A percentile compares a stretch with the other conserved stretches of the same genome.
These are phyloP conservation scores for Drosophila austrosaltans DNA, from an alignment of 2,888 invertebrate genomes.

Conservation along the genomic window DNA sequence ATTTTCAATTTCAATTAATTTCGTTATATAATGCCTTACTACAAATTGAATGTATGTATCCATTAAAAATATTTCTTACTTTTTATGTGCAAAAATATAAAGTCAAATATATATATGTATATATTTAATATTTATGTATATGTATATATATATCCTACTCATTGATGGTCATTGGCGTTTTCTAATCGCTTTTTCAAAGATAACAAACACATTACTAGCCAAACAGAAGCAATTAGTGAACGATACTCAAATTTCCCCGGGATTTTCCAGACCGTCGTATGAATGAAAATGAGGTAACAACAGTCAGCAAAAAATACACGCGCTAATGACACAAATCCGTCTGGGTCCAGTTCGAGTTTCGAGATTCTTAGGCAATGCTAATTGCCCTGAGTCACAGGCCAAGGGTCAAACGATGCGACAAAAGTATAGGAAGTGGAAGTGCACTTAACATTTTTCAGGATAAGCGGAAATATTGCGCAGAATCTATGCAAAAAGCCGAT, in stretches of 20 bases:
- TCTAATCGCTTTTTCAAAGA: slow-evolving; percentile 63
- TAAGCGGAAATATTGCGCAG: slow-evolving; percentile 64
- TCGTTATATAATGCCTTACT: too few species aligned
- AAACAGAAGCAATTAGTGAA: slow-evolving; percentile 69
- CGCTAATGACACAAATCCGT: slow-evolving; percentile 76
- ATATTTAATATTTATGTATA: neutral
- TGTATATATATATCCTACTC: slow-evolving; percentile 4
- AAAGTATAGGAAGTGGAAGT: slow-evolving; percentile 34
- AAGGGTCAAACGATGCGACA: neutral
- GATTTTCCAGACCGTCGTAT: slow-evolving; percentile 66
- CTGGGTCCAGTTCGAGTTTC: slow-evolving; percentile 43
- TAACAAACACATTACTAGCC: slow-evolving; percentile 65
- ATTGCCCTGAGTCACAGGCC: slow-evolving; percentile 67
- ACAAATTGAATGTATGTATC: too few species aligned
- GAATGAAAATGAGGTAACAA: slow-evolving; percentile 59
- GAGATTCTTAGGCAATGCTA: slow-evolving; percentile 45
- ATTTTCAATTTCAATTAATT: neutral
- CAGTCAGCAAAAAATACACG: slow-evolving; percentile 11
- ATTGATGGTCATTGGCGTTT: slow-evolving; percentile 24
- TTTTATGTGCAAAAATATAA: slow-evolving; percentile 63
- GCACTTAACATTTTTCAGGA: slow-evolving; percentile 61
- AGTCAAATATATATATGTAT: slow-evolving; percentile 23
- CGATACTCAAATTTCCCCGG: slow-evolving; percentile 60
- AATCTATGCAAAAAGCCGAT: slow-evolving; percentile 63
- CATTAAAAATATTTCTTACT: too few species aligned